These are phyloP conservation scores for Grammomys surdaster DNA, from an alignment of 2,113 vertebrate genomes.

Conservation along the genomic window DNA sequence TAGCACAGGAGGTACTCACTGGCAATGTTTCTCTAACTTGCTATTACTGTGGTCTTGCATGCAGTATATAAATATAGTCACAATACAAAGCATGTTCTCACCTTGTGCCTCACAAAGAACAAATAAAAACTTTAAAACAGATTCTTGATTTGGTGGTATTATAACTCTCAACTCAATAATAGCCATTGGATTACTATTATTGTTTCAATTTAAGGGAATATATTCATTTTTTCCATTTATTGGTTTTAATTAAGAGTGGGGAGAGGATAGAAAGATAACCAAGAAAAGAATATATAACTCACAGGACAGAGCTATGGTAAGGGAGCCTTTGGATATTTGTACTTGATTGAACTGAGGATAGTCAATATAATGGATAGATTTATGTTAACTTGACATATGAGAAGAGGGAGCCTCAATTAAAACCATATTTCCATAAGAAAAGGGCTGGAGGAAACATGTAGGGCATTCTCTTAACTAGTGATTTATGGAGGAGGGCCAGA, in stretches of 20 bases:
- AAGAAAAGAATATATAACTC: accelerated
- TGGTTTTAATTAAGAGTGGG: neutral
- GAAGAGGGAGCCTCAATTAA: neutral
- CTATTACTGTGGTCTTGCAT: neutral
- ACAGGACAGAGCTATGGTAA: neutral
- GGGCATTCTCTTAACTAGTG: neutral
- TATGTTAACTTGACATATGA: neutral
- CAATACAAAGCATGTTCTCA: neutral
- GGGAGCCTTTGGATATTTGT: neutral
- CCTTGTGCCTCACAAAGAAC: neutral
- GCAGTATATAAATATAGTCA: neutral
- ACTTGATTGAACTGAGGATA: neutral
- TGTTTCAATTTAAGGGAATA: neutral
- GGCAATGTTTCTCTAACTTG: neutral
- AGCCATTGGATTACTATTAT: neutral
- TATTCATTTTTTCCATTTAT: neutral
- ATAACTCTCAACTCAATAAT: neutral
- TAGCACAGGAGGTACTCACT: neutral
- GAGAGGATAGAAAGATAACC: neutral
- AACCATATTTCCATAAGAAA: neutral
- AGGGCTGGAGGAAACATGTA: neutral
- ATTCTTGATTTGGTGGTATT: neutral
- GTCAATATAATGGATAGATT: neutral
- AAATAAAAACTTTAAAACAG: neutral
- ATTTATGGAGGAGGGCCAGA: neutral